Base-by-base conservation (phyloP, 2,888 invertebrate genomes). In the Diabrotica balteata region DNA sequence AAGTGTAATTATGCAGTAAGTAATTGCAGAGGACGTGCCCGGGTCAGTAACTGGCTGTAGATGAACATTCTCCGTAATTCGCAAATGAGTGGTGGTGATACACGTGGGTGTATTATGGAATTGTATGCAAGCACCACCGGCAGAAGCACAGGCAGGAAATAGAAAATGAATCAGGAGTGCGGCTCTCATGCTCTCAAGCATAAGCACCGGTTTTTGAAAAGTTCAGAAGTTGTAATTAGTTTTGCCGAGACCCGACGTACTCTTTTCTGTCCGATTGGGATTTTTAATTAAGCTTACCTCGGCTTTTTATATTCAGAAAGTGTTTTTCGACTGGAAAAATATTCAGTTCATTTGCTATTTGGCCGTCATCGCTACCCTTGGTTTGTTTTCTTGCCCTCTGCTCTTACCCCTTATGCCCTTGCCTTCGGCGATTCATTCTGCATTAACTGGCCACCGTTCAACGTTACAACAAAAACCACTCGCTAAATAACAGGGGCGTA, bases 211-310 rank as follows among this genome's bases (percentile, higher is more conserved):
- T 76, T 80, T 81, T 80, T 81, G 75, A 81, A 79, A 82, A 81
- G 79, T 82, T 82, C 73, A 77, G 79, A 82, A 82, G 80, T 81
- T 82, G 80, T 82, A 82, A 82, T 82, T 82, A 82, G 82, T 82
- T 82, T 80, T 80, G 76, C 77, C 75, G 75, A 77, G 76, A 74
- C 75, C 55, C 74, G 77, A 78, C 81, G 79, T 81, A 79, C 79
- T 58, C 22, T 50, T n/a, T 63, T 64, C 75, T 81, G 79, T 80
- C 76, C 78, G 78, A 81, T 78, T 80, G 79, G 80, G 80, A 82
- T 82, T 84, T 83, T 84, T 83, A 83, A 84, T 83, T 84, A 83
- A 83, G 82, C 81, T 80, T 79, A 80, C 80, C 79, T 80, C 80
- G 77, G 78, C 66, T 79, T 81, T 82, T 80, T 81, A 81, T 80